phyloP scores from a whole-genome alignment of 37 sponge, comb jelly and placozoan species.

The Tethya wilhelma region DNA sequence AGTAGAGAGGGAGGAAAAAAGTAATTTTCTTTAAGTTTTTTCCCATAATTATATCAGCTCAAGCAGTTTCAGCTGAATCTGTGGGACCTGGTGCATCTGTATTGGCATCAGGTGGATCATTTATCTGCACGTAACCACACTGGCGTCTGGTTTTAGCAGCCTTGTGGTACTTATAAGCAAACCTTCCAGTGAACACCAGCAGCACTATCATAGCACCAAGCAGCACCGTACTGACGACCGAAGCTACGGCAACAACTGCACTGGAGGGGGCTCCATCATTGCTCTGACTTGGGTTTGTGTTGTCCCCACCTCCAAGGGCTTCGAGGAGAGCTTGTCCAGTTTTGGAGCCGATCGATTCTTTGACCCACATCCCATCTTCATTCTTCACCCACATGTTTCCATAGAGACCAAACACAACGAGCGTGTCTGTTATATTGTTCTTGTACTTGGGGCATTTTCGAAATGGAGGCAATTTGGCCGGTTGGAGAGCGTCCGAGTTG shows the following conservation, averaged over 20 bases:
- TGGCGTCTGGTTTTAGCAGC: no score
- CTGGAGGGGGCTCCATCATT: neutral
- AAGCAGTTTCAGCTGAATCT: no score
- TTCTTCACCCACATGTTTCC: slow-evolving; percentile 32
- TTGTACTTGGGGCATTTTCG: slow-evolving; percentile 30
- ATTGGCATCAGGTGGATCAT: no score
- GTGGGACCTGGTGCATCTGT: no score
- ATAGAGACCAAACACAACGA: slow-evolving; percentile 37
- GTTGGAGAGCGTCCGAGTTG: neutral
- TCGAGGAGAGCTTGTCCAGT: neutral
- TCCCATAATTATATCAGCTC: no score
- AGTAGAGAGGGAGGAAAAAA: no score
- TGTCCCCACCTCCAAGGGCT: neutral
- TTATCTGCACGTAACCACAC: no score
- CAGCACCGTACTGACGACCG: slow-evolving; percentile 22
- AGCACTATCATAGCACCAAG: slow-evolving; percentile 18
- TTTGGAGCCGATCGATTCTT: neutral
- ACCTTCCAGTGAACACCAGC: slow-evolving; percentile 26
- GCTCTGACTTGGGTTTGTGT: neutral
- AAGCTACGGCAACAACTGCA: slow-evolving; percentile 15
- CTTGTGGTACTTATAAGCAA: no score
- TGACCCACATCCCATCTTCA: slow-evolving; percentile 18
- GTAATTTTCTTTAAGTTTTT: no score
- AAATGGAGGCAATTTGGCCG: slow-evolving; percentile 59
- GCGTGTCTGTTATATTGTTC: slow-evolving; percentile 29